Percentiles rank a stretch among this genome's conserved stretches.
These are phyloP conservation scores for Okapia johnstoni DNA, from an alignment of 2,113 vertebrate genomes.

Conservation along the genomic window DNA sequence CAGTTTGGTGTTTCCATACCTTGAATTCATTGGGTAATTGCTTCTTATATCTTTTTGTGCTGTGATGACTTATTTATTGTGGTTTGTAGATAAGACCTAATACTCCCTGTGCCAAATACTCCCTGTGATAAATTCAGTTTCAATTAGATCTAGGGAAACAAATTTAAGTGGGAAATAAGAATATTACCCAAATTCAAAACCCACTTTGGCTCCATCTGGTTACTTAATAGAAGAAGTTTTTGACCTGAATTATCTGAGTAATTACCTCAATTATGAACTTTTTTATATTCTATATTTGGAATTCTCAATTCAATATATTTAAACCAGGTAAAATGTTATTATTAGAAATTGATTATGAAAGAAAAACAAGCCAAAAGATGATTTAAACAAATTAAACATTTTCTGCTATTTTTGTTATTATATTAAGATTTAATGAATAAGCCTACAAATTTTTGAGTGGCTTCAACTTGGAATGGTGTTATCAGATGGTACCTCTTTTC, in stretches of 20 bases:
- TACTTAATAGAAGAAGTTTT: neutral
- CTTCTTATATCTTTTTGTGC: neutral
- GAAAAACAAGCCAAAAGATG: neutral
- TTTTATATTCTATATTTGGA: constrained; percentile 24
- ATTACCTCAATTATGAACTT: neutral
- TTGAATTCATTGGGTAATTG: neutral
- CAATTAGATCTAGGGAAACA: neutral
- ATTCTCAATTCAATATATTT: constrained; percentile 16
- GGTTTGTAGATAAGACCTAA: neutral
- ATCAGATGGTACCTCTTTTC: neutral
- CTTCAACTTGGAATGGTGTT: neutral
- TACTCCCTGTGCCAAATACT: neutral
- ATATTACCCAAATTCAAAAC: neutral
- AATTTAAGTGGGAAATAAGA: constrained; percentile 26
- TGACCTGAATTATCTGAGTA: neutral
- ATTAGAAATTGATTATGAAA: neutral
- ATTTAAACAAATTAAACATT: constrained; percentile 5
- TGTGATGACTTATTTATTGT: neutral
- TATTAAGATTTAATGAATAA: constrained; percentile 6
- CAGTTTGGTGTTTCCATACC: neutral
- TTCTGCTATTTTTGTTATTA: neutral
- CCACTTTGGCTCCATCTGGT: neutral
- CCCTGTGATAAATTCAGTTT: neutral
- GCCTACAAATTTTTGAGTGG: neutral
- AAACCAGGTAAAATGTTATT: neutral